phyloP scores from a whole-genome alignment of 2,888 invertebrate genomes.

The Callosobruchus maculatus region DNA sequence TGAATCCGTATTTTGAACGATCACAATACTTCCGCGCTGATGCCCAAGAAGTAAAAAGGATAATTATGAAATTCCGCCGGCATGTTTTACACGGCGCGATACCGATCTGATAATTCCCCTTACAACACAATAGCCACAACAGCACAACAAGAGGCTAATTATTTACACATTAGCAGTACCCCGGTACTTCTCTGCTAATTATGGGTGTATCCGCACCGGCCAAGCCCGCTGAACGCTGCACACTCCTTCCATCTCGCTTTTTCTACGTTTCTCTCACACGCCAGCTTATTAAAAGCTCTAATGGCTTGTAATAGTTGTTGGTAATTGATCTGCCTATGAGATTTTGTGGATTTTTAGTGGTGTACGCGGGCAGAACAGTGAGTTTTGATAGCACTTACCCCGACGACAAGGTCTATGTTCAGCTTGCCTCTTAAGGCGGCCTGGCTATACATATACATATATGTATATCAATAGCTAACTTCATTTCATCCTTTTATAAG shows the following conservation, averaged over 20 bases:
- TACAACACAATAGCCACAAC: background rate
- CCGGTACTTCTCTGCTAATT: background rate
- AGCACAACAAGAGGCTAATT: slow-evolving; percentile 34
- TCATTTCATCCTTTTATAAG: too few relatives aligned
- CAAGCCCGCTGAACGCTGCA: background rate
- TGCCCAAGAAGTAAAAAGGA: background rate
- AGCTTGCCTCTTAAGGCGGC: too few relatives aligned
- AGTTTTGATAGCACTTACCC: too few relatives aligned
- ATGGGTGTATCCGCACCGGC: background rate
- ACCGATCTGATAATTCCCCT: background rate
- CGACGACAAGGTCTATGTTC: too few relatives aligned
- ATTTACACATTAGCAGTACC: slow-evolving; percentile 50
- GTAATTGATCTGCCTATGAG: background rate
- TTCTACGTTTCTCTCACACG: background rate
- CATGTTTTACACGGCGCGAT: background rate
- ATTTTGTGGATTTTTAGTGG: background rate
- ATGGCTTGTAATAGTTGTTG: background rate
- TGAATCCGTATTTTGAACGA: too few relatives aligned
- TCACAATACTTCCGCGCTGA: background rate
- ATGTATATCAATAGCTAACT: too few relatives aligned
- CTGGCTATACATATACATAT: too few relatives aligned
- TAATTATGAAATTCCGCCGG: background rate
- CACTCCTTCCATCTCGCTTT: background rate
- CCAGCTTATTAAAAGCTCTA: background rate
- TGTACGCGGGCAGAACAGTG: too few relatives aligned